Conservation (phyloP, 2,888 invertebrate genomes). For the Villa cingulata region DNA sequence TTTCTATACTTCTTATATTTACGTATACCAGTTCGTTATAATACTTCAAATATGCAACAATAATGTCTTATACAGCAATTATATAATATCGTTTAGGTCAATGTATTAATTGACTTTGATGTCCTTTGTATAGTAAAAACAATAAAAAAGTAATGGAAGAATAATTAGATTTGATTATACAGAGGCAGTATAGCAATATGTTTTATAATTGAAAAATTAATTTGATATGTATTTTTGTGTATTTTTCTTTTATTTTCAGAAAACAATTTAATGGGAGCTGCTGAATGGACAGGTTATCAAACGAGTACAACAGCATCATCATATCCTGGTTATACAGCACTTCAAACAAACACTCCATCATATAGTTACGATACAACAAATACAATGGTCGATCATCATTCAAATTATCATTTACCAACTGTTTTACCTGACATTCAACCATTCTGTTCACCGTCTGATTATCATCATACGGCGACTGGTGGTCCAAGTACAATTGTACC, state of each 20-base stretch:
- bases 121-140: too few species aligned
- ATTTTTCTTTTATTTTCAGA: constrained; percentile 24
- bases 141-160: too few species aligned
- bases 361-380: constrained; percentile 37
- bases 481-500: constrained; percentile 20
- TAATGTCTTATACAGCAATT: too few species aligned
- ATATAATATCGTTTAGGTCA: too few species aligned
- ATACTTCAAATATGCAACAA: too few species aligned
- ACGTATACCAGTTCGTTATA: too few species aligned
- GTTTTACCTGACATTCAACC: constrained; percentile 45
- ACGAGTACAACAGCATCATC: constrained; percentile 37
- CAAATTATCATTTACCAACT: constrained; percentile 43
- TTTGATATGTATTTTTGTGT: not conserved
- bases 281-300: constrained; percentile 48
- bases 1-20: too few species aligned
- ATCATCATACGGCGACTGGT: constrained; percentile 26
- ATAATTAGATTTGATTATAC: too few species aligned
- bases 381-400: constrained; percentile 29
- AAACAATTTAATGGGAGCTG: constrained; percentile 46
- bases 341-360: constrained; percentile 38
- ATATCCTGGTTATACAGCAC: constrained; percentile 42
- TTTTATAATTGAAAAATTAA: too few species aligned
- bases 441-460: constrained; percentile 38
- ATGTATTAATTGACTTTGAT: not conserved
- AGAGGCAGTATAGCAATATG: too few species aligned